A percentile compares a stretch with the other conserved stretches of the same genome.
Evolutionary conservation across 2,888 invertebrate genomes (phyloP).

Genomic region (Tipula confusa): DNA sequence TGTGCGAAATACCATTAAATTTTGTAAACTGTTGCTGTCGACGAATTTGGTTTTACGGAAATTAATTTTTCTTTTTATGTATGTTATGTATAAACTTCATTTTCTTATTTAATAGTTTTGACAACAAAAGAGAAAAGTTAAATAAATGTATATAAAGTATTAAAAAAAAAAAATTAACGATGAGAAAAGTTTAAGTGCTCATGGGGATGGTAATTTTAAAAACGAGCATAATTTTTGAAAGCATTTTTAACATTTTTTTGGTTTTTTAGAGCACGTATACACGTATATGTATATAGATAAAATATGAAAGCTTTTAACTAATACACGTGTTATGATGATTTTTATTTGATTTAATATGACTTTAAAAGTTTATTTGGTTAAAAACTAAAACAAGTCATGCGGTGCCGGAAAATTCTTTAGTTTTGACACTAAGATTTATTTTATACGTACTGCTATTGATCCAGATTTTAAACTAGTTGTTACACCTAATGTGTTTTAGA

Average conservation of each 20-base stretch:
- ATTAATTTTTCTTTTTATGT: not conserved
- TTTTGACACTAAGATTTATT: too few species aligned
- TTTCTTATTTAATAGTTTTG: slow-evolving; percentile 20
- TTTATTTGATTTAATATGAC: not conserved
- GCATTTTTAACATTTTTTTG: not conserved
- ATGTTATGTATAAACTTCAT: not conserved
- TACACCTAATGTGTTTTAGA: too few species aligned
- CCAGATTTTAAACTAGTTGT: too few species aligned
- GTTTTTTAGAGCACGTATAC: not conserved
- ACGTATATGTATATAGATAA: too few species aligned
- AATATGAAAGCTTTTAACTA: not conserved
- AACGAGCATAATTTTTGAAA: not conserved
- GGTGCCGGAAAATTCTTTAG: too few species aligned
- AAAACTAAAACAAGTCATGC: too few species aligned
- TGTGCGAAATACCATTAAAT: too few species aligned
- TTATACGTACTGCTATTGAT: too few species aligned
- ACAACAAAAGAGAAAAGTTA: not conserved
- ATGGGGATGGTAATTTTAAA: slow-evolving; percentile 1
- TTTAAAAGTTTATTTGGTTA: too few species aligned
- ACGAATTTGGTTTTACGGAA: not conserved
- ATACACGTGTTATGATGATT: not conserved
- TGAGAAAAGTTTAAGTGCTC: slow-evolving; percentile 15
- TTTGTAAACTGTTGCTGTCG: not conserved
- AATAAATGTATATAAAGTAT: not conserved
- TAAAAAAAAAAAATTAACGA: not conserved